Conservation (phyloP, 1,140 invertebrate genomes). For the Euborellia annulipes region DNA sequence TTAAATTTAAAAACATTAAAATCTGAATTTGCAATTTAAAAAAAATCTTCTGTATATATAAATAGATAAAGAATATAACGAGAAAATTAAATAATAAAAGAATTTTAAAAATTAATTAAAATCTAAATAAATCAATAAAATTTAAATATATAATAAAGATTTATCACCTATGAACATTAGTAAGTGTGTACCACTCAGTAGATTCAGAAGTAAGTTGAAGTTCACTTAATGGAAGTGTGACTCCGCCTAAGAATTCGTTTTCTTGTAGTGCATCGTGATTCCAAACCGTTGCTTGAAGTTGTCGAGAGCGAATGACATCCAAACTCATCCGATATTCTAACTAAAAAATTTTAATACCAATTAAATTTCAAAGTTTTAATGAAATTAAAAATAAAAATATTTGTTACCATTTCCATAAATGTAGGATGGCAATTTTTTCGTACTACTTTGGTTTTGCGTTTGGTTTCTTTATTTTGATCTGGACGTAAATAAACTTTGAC, state of each 20-base stretch:
- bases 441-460: conserved; percentile 88
- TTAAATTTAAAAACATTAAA: no score
- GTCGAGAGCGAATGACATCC: conserved; percentile 56
- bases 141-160: no score
- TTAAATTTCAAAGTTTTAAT: conserved; percentile 1
- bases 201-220: conserved; percentile 61
- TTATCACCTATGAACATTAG: conserved; percentile 28
- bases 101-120: no score
- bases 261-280: conserved; percentile 89
- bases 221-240: conserved; percentile 53
- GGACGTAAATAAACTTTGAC: conserved; percentile 87
- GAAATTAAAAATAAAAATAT: conserved; percentile 11
- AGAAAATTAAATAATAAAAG: no score
- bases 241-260: conserved; percentile 85
- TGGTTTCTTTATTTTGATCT: conserved; percentile 77
- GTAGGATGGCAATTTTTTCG: conserved; percentile 85
- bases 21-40: no score
- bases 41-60: no score
- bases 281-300: conserved; percentile 85
- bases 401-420: conserved; percentile 90
- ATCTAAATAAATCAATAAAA: no score
- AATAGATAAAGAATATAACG: no score
- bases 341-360: conserved; percentile 30
- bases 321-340: conserved; percentile 75
- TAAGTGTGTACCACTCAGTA: conserved; percentile 61